Percentiles rank a stretch among this genome's conserved stretches.
These are phyloP conservation scores for Pseudorhombus dupliciocellatus DNA, from an alignment of 2,113 vertebrate species.

Conservation along the genomic window DNA sequence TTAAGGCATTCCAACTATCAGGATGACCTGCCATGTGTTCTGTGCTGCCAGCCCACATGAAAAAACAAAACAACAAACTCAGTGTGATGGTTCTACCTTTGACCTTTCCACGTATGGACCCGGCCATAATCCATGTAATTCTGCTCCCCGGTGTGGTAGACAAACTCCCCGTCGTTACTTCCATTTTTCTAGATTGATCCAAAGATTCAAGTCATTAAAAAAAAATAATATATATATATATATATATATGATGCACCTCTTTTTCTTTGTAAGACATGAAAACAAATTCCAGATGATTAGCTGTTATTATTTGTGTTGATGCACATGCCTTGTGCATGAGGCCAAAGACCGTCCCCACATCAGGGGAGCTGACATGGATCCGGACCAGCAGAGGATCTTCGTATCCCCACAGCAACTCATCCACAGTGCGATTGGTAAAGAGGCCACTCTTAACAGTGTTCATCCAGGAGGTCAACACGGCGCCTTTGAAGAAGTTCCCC, in stretches of 20 bases:
- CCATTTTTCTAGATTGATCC: conserved; percentile 88
- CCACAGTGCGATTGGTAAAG: conserved; percentile 83
- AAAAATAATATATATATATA: background rate
- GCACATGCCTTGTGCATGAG: conserved; percentile 87
- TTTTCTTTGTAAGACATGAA: background rate
- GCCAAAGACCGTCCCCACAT: conserved; percentile 85
- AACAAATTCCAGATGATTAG: background rate
- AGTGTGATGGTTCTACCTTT: conserved; percentile 80
- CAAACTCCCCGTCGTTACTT: conserved; percentile 87
- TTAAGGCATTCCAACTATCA: conserved; percentile 1
- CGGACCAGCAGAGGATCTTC: conserved; percentile 83
- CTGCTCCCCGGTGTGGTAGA: conserved; percentile 88
- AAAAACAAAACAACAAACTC: background rate
- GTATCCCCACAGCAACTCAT: conserved; percentile 94
- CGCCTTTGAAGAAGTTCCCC: conserved; percentile 40
- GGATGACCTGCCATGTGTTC: conserved; percentile 23
- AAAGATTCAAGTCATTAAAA: conserved; percentile 17
- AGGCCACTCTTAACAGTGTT: conserved; percentile 37
- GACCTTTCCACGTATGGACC: conserved; percentile 89
- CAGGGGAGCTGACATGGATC: conserved; percentile 45
- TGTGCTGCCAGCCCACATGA: background rate
- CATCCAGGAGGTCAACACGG: conserved; percentile 59
- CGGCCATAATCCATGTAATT: conserved; percentile 90
- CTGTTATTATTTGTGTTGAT: background rate
- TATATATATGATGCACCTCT: background rate